Evolutionary conservation across 2,888 invertebrate genomes (phyloP), one percentile per base, ranked within the genome.

Genomic region (Helicoverpa assulta): DNA sequence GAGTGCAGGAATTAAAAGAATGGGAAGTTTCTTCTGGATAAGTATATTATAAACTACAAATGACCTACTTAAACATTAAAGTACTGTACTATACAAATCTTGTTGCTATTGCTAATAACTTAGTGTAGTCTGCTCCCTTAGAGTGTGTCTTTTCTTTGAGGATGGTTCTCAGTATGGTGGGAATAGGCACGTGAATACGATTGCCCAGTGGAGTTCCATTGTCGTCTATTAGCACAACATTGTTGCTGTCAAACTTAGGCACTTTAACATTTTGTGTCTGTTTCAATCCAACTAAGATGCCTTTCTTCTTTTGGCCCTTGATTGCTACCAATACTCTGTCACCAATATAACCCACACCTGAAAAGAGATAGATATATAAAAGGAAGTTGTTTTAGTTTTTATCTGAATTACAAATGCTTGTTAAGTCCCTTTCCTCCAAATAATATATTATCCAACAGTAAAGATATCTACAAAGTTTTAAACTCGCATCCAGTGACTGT

Each of bases 161-260:
- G 73, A 98, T 97, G 12, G 98, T 98, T 65, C 99, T 96, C 59
- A 99, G 95, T 73, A 98, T 96, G 4, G 98, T 98, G 0, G 99
- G 99, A 74, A 99, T 98, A 0, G 99, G 99, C 1, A 98, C 99
- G 85, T 98, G 98, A 82, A 99, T 99, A 83, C 99, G 96, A 1
- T 98, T 99, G 19, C 99, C 99, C 5, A 99, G 93, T 0, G 99
- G 99, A 16, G 98, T 97, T 19, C 99, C 99, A 87, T 97, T 98
- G 86, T 99, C 99, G 88, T 99, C 99, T 53, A 99, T 98, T 0
- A 99, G 95, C 0, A 99, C 99, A 65, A 99, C 94, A 93, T 99
- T 99, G 90, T 99, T 99, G 86, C 98, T 98, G 91, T 99, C 99
- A 91, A 98, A 99, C 89, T 98, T 98, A 0, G 99, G 99, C 50